A percentile compares a stretch with the other conserved stretches of the same genome.
These are phyloP conservation scores for Sebastes alutus DNA, from an alignment of 2,797 vertebrate species.

Conservation along the genomic window DNA sequence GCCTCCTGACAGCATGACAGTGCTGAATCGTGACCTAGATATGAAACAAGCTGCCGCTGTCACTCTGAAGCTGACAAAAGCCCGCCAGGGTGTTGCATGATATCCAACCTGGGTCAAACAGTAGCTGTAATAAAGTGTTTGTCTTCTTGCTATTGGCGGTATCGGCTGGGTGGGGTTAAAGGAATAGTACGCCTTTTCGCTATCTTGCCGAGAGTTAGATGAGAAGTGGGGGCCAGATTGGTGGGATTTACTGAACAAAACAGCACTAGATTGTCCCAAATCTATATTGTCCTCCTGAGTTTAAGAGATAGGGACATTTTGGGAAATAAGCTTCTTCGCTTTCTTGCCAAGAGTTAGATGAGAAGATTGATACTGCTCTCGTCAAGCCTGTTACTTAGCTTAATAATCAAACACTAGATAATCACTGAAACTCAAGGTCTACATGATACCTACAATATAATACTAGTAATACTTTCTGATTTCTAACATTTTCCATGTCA, in stretches of 20 bases:
- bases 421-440: too few species aligned
- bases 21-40: conserved; percentile 68
- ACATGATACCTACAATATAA: too few species aligned
- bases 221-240: neutral
- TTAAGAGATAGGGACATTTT: neutral
- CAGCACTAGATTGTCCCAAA: neutral
- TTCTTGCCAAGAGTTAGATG: neutral
- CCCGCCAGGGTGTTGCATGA: neutral
- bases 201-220: neutral
- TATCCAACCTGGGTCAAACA: conserved; percentile 13
- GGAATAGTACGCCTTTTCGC: neutral
- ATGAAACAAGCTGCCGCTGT: conserved; percentile 68
- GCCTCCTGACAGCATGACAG: conserved; percentile 39
- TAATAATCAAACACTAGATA: too few species aligned
- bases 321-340: neutral
- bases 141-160: neutral
- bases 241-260: neutral
- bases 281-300: neutral
- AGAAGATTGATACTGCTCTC: neutral
- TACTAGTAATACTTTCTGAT: too few species aligned
- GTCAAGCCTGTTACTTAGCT: too few species aligned
- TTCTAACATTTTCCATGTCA: too few species aligned
- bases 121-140: neutral
- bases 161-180: neutral
- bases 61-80: conserved; percentile 42